Evolutionary conservation across 2,888 invertebrate species (phyloP), one percentile per base, ranked within the genome.

Genomic region (Malthinus seriepunctatus): DNA sequence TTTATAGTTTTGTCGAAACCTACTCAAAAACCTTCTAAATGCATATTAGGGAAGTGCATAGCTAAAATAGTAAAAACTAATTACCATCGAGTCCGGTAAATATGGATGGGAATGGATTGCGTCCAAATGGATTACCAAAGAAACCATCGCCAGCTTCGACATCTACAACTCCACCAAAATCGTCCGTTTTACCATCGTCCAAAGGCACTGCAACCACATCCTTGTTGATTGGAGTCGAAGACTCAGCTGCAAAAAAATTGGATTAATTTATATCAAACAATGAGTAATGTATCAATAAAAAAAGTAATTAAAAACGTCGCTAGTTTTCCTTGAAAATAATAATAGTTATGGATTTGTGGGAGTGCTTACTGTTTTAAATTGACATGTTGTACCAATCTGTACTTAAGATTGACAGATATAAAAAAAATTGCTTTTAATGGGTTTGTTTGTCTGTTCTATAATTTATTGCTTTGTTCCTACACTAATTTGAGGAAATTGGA

Each of bases 11-110:
- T 9, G 14, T 23, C 6, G n/a, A 6, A 7, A 9, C 59, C 59
- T 46, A 59, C 59, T 47, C 50, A 33, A 59, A 23, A 54, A 38
- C 59, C 59, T 54, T 59, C 54, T 50, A 38, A 8, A 23, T 8
- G 49, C 59, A 38, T 54, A 59, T 59, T 59, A 53, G 59, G 59
- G 45, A 52, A 42, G n/a, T 37, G 45, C 23, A 51, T 51, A 34
- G 39, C 47, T 51, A 46, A 35, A 47, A 47, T 32, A 31, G 12
- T 31, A 12, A 46, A 32, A 8, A 10, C 1, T 9, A 10, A 12
- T 56, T 51, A 51, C 56, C 50, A 51, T 49, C 56, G 12, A 56
- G 39, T 33, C 53, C 50, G 35, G 38, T 34, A 35, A 60, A 51
- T 11, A 56, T 12, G 2, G 47, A 47, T 5, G 60, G 56, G 49